Evolutionary conservation across 2,888 invertebrate genomes (phyloP).

Genomic region (Oligia latruncula): DNA sequence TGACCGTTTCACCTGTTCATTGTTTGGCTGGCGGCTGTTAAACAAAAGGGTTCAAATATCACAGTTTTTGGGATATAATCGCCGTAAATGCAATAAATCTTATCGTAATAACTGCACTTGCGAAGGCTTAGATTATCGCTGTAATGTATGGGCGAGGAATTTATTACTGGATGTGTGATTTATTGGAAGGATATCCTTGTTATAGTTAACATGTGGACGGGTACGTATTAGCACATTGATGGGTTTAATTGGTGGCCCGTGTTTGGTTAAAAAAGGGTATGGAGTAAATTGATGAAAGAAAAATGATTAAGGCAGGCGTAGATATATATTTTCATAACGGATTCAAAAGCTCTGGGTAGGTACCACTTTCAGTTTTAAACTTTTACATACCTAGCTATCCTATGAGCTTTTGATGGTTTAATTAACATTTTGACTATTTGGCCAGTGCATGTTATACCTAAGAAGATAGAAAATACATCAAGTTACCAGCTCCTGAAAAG

Average conservation of each 20-base stretch:
- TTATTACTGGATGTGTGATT: slow-evolving; percentile 77
- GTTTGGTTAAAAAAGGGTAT: slow-evolving; percentile 25
- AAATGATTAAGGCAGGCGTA: neutral
- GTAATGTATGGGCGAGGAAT: slow-evolving; percentile 81
- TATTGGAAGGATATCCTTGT: slow-evolving; percentile 76
- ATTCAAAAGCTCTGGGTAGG: neutral
- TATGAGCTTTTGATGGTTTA: neutral
- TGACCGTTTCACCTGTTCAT: slow-evolving; percentile 86
- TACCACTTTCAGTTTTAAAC: neutral
- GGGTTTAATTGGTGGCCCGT: slow-evolving; percentile 29
- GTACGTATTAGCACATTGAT: slow-evolving; percentile 48
- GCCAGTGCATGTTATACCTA: neutral
- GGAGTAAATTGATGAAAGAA: neutral
- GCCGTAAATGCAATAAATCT: slow-evolving; percentile 85
- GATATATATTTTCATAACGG: neutral
- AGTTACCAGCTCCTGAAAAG: neutral
- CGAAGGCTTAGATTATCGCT: slow-evolving; percentile 82
- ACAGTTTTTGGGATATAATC: slow-evolving; percentile 88
- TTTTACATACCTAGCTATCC: neutral
- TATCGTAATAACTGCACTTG: slow-evolving; percentile 88
- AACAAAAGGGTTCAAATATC: slow-evolving; percentile 89
- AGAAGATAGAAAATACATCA: neutral
- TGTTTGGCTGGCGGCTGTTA: slow-evolving; percentile 87
- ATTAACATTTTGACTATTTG: neutral
- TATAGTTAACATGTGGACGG: slow-evolving; percentile 55